Percentiles rank a stretch among this genome's conserved stretches.
Conservation (phyloP, 2,888 invertebrate genomes). For the Acronicta alni region DNA sequence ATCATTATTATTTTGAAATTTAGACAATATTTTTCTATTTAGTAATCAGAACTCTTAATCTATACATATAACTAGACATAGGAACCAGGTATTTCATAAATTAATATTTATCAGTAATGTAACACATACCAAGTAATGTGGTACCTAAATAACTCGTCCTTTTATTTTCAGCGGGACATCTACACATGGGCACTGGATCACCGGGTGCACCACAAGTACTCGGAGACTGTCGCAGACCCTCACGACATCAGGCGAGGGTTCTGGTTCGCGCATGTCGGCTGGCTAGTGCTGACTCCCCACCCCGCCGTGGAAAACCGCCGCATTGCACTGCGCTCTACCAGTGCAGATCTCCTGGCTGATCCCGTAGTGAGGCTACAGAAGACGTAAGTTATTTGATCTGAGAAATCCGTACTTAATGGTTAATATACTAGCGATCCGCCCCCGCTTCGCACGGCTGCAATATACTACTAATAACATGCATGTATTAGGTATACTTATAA, state of each 20-base stretch:
- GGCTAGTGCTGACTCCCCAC: constrained; percentile 96
- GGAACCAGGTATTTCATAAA: too few species aligned
- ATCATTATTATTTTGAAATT: too few species aligned
- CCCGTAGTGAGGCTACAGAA: constrained; percentile 94
- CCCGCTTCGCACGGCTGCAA: too few species aligned
- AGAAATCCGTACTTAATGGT: too few species aligned
- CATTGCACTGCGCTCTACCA: constrained; percentile 86
- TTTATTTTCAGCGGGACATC: constrained; percentile 91
- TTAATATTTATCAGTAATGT: too few species aligned
- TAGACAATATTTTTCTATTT: too few species aligned
- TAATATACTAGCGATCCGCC: too few species aligned
- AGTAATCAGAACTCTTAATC: too few species aligned
- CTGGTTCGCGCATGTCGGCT: constrained; percentile 97
- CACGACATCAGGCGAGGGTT: constrained; percentile 96
- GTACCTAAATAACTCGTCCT: background rate
- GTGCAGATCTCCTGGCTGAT: constrained; percentile 93
- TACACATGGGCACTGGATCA: constrained; percentile 97
- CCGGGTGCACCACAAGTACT: constrained; percentile 96
- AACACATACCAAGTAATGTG: too few species aligned
- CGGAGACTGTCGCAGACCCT: constrained; percentile 95
- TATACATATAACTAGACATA: too few species aligned
- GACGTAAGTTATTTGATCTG: constrained; percentile 77
- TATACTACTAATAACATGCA: too few species aligned
- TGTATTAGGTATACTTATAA: too few species aligned
- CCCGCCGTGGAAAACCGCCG: constrained; percentile 93